A percentile compares a stretch with the other conserved stretches of the same genome.
Conservation (phyloP, 1,140 invertebrate genomes). For the honey bee (Apis mellifera) region DNA sequence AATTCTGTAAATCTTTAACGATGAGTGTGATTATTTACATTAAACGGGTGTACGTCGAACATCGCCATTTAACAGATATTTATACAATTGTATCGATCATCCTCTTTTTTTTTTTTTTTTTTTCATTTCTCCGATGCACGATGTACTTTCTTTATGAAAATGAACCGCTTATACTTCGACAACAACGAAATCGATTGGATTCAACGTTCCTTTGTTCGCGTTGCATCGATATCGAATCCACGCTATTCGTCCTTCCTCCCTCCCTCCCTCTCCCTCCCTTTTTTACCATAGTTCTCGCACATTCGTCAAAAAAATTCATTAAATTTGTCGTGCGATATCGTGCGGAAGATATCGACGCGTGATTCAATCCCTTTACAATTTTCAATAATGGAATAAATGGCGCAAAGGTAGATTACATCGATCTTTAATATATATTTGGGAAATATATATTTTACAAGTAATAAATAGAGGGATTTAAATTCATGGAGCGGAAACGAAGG, state of each 20-base stretch:
- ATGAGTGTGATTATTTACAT: slow-evolving; percentile 42
- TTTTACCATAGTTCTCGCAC: background rate
- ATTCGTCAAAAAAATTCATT: background rate
- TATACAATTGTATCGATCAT: slow-evolving; percentile 5
- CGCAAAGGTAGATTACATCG: too few relatives aligned
- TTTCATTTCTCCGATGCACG: background rate
- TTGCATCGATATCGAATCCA: background rate
- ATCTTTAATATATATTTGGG: too few relatives aligned
- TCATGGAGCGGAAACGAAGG: too few relatives aligned
- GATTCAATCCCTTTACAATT: background rate
- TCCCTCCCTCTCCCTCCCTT: too few relatives aligned
- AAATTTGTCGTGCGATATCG: background rate
- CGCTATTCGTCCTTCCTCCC: background rate
- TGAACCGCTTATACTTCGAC: background rate
- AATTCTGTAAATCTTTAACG: slow-evolving; percentile 32
- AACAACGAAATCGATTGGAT: background rate
- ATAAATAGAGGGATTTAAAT: too few relatives aligned
- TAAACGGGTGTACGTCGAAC: slow-evolving; percentile 30
- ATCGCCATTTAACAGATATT: slow-evolving; percentile 31
- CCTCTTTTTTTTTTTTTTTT: too few relatives aligned
- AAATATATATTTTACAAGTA: too few relatives aligned
- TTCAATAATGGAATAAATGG: background rate
- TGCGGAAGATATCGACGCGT: slow-evolving; percentile 1
- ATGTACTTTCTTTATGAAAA: slow-evolving; percentile 17
- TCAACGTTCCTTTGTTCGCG: background rate